A percentile compares a stretch with the other conserved stretches of the same genome.
Conservation (phyloP, 2,888 invertebrate species). For the Lutraria lutraria region DNA sequence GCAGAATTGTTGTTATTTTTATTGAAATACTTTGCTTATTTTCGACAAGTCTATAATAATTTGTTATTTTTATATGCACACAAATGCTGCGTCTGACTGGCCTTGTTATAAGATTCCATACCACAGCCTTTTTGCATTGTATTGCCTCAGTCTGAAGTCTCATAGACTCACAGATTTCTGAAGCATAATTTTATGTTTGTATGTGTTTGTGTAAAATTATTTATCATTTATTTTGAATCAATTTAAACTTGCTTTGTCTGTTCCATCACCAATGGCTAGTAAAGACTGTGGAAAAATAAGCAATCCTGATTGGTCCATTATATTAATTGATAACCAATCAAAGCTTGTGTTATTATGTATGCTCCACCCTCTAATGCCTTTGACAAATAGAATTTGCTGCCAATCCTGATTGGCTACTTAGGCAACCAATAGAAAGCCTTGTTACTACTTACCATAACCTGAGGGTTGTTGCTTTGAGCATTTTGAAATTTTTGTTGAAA, state of each 20-base stretch:
- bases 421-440: not conserved
- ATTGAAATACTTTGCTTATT: not conserved
- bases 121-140: not conserved
- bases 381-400: not conserved
- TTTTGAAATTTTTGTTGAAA: not conserved
- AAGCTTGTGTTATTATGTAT: not conserved
- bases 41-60: not conserved
- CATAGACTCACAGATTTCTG: not conserved
- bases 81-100: not conserved
- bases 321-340: conserved; percentile 5
- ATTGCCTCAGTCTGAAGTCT: not conserved
- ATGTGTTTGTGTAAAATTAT: not conserved
- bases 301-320: not conserved
- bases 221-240: too few species aligned
- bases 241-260: not conserved
- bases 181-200: not conserved
- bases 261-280: not conserved
- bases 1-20: conserved; percentile 23
- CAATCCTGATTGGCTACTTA: not conserved
- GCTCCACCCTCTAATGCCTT: not conserved
- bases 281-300: not conserved
- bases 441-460: not conserved
- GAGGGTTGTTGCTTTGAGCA: not conserved
- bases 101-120: not conserved
- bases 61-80: not conserved